Conservation (phyloP, 2,888 invertebrate genomes). For the Pseudoips prasinana region DNA sequence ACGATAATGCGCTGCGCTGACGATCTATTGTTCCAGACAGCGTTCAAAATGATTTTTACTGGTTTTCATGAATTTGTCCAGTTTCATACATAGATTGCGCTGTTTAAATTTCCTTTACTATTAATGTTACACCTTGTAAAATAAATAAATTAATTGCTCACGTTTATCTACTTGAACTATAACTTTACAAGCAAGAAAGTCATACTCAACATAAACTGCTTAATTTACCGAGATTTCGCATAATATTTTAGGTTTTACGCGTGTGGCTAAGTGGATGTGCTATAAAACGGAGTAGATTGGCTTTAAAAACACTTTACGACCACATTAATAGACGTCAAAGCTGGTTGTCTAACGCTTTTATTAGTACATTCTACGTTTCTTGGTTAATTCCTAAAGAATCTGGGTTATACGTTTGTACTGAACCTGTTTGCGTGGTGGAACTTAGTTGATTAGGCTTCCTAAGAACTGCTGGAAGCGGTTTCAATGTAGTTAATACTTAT, state of each 20-base stretch:
- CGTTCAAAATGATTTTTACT: too few species aligned
- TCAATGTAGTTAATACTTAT: constrained; percentile 15
- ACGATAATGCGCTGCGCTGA: too few species aligned
- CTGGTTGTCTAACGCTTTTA: constrained; percentile 26
- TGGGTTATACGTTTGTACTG: constrained; percentile 20
- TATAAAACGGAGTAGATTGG: constrained; percentile 43
- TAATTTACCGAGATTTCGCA: constrained; percentile 25
- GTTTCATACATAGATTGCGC: too few species aligned
- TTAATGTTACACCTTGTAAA: too few species aligned
- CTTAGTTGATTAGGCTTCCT: constrained; percentile 24
- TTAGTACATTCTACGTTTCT: constrained; percentile 22
- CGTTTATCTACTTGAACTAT: too few species aligned
- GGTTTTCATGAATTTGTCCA: too few species aligned
- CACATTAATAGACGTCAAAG: constrained; percentile 37
- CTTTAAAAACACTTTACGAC: constrained; percentile 43
- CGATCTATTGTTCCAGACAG: too few species aligned
- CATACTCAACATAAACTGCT: constrained; percentile 19
- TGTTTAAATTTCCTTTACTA: too few species aligned
- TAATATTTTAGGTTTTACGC: constrained; percentile 28
- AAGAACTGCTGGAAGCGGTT: constrained; percentile 16
- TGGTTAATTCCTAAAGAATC: constrained; percentile 29
- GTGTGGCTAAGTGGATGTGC: constrained; percentile 34
- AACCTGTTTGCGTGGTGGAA: constrained; percentile 13
- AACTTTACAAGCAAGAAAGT: too few species aligned
- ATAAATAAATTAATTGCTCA: too few species aligned